These are phyloP conservation scores for Psammodynastes pulverulentus DNA, from an alignment of 2,113 vertebrate species.

Conservation along the genomic window DNA sequence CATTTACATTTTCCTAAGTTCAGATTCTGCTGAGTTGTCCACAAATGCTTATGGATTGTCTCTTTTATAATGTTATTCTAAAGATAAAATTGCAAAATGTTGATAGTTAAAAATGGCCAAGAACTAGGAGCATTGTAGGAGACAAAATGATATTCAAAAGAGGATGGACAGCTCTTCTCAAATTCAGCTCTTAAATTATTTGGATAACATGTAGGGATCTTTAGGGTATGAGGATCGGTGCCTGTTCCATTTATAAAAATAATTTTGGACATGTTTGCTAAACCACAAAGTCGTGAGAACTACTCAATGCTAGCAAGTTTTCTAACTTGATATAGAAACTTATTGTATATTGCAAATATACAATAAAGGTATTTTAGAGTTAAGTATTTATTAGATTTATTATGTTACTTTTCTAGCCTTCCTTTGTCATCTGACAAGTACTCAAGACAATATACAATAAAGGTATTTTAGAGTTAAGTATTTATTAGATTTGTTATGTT, in stretches of 20 bases:
- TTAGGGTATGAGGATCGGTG: not conserved
- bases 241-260: not conserved
- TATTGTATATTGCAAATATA: not conserved
- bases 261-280: not conserved
- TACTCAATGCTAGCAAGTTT: not conserved
- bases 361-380: not conserved
- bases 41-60: not conserved
- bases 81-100: not conserved
- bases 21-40: not conserved
- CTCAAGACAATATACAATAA: not conserved
- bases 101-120: not conserved
- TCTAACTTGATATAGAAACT: not conserved
- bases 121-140: not conserved
- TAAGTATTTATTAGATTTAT: not conserved
- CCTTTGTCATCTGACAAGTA: not conserved
- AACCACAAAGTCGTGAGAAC: not conserved
- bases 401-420: not conserved
- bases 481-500: not conserved
- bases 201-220: not conserved
- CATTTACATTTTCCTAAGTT: not conserved
- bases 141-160: not conserved
- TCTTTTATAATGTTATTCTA: not conserved
- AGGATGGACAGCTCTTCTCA: not conserved
- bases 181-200: not conserved
- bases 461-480: not conserved